Evolutionary conservation across 2,797 vertebrate species (phyloP), one percentile per base, ranked within the genome.

Genomic region (Apodemus agrarius): DNA sequence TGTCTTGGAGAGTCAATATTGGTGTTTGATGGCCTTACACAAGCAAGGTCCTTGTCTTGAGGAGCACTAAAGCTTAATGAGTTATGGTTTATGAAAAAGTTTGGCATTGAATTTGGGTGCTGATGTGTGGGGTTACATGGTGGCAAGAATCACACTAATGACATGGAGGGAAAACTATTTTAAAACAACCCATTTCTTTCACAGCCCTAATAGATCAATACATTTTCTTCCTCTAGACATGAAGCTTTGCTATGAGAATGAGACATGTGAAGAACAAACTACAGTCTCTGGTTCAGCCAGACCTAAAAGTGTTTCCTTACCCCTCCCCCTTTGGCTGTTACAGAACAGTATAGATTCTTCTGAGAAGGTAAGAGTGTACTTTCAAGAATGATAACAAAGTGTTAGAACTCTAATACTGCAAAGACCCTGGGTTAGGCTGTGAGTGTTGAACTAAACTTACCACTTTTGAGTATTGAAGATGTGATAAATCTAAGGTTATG

Each of bases 1-100:
- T 0, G 95, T 98, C 97, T 97, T 84, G 81, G 87, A 96, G 97
- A 98, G 98, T 98, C 98, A 98, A 98, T 99, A 99, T 98, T 91
- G 11, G 94, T 98, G 94, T 95, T 97, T 98, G 97, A 98, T 98
- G 95, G 98, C 96, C 98, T 98, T 96, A 97, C 61, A 76, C 91
- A 98, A 98, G 97, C 95, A 98, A 98, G 96, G 98, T 98, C 98
- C 97, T 98, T 98, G 97, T 98, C 94, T 97, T 93, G 97, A 37
- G 10, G 61, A 97, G 95, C 92, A 96, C 96, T 97, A 97, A 98
- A 97, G 96, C 97, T 97, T 98, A 98, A 98, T 13, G 93, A 98
- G 93, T 98, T 98, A 96, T 72, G 86, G 91, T 98, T 98, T 98
- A 96, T 85, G 95, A 92, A 97, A 96, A 98, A 98, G 95, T 97